Conservation (phyloP, 2,797 vertebrate species). For the Sus cebifrons region DNA sequence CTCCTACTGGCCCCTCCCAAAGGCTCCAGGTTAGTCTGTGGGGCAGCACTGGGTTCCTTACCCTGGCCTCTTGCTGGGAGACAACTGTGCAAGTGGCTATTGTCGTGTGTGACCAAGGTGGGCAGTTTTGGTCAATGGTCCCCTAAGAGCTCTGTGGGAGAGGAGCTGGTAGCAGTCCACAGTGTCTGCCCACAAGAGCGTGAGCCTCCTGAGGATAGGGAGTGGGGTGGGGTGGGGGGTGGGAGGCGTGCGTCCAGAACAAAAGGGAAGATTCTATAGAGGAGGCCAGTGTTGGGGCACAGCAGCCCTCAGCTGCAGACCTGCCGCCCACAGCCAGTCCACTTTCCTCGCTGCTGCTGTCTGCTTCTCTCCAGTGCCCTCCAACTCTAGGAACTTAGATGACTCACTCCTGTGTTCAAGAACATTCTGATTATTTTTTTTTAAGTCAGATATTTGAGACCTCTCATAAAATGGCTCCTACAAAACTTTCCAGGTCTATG, state of each 20-base stretch:
- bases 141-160: neutral
- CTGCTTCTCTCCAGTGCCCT: neutral
- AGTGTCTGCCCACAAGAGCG: neutral
- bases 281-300: accelerated
- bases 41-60: too few species aligned
- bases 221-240: neutral
- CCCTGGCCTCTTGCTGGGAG: too few species aligned
- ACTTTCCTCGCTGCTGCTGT: neutral
- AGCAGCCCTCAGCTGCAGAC: neutral
- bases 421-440: neutral
- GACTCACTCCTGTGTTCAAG: neutral
- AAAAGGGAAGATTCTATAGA: neutral
- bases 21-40: too few species aligned
- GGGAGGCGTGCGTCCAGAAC: neutral
- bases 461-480: neutral
- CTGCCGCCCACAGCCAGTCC: neutral
- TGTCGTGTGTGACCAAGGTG: too few species aligned
- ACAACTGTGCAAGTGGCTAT: too few species aligned
- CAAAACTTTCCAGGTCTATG: neutral
- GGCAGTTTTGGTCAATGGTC: too few species aligned
- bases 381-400: neutral
- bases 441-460: neutral
- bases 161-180: neutral
- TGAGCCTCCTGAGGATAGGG: neutral
- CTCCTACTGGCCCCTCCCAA: too few species aligned